Evolutionary conservation across 2,113 vertebrate species (phyloP), one percentile per base, ranked within the genome.

Genomic region (Chrysochloris asiatica): DNA sequence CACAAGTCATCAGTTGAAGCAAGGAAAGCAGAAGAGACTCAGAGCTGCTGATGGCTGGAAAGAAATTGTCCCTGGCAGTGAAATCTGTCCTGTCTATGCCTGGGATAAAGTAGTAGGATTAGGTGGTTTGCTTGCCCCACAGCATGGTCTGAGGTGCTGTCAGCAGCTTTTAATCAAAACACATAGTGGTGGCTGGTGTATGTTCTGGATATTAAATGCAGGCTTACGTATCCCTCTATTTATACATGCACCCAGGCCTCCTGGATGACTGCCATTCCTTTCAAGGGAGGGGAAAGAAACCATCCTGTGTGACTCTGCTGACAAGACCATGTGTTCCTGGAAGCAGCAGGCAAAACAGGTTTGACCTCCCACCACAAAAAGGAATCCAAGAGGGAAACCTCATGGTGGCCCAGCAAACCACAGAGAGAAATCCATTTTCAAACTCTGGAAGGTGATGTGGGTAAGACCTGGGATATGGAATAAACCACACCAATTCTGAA

Each of bases 191-290:
- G 82, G 73, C 87, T 41, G 76, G 50, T 85, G 96, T 94, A 72
- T 95, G 95, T 90, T 91, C 92, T 76, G 14, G 81, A 3, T 84
- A 71, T 4, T 3, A 96, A 89, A 67, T 72, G 56, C 38, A 80
- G 87, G 91, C 91, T 93, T 88, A 93, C 77, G 45, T 93, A 90
- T 96, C 83, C 65, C 88, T 95, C 96, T 97, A 95, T 97, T 97
- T 96, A 95, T 94, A 95, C 61, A 41, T 16, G 75, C 47, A 56
- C 91, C 54, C 85, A 30, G 63, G 86, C 88, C 85, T 89, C 63
- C 85, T 93, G 88, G 86, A 92, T 82, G 91, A 38, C 90, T 94
- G 92, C 94, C 95, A 94, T 95, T 88, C 94, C 93, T 94, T 93
- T 93, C 89, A 83, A 89, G 80, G 86, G 86, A 92, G 79, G 91